Base-by-base conservation (phyloP, 2,113 vertebrate genomes). In the Alligator mississippiensis region DNA sequence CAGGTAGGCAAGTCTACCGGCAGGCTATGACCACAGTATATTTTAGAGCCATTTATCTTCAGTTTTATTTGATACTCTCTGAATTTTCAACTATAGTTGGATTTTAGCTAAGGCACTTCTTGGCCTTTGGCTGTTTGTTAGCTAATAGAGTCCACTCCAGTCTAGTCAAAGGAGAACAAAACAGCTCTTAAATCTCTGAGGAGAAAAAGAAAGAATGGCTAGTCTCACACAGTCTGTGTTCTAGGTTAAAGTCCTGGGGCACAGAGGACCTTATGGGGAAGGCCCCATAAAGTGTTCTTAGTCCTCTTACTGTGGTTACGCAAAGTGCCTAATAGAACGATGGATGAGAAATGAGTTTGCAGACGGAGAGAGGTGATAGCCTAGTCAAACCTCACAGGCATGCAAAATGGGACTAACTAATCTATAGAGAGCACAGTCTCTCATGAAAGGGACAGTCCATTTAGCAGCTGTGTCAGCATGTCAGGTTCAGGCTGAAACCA, bases 21-120 rank as follows among this genome's bases (percentile, higher is more conserved):
- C 94, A 87, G 88, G 59, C 90, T 88, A 62, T 92, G 90, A 93
- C 92, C 87, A 80, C 92, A 85, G 80, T 58, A 28, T 86, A 82
- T 85, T 92, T 90, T 90, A 66, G 89, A 93, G 90, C n/a, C 75
- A 62, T 47, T 90, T 82, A 70, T 82, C 19, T 62, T 88, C 54
- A 66, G 11, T 22, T 80, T 64, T 64, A 72, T 60, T 90, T 88
- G 24, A 84, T 85, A 22, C 34, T 66, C 63, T 87, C 59, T 84
- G 64, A 87, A 84, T 85, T 85, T 57, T 66, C 87, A 5, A 27
- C 72, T 62, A 55, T 82, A 75, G 84, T 60, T n/a, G 83, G 18
- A 72, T 58, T 80, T 94, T 82, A 64, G 84, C 89, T 85, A 92
- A 82, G 78, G 30, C 28, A 76, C 2, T 77, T 25, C 27, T 64